A percentile compares a stretch with the other conserved stretches of the same genome.
These are phyloP conservation scores for Labeo catla DNA, from an alignment of 2,113 vertebrate species.

Conservation along the genomic window DNA sequence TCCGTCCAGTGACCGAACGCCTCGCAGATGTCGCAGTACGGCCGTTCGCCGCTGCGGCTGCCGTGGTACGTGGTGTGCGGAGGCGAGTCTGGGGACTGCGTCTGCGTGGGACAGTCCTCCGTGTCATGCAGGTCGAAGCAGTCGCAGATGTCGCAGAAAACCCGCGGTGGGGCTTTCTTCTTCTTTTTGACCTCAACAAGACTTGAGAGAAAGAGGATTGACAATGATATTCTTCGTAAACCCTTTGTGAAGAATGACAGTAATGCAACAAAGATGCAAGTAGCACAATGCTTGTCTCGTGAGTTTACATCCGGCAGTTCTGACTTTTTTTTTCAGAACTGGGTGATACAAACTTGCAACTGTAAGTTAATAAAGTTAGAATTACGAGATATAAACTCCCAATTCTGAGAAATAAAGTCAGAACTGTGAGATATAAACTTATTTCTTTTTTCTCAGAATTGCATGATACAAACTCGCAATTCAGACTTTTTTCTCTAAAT, in stretches of 20 bases:
- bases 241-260: not conserved
- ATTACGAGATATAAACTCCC: no score
- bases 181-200: constrained; percentile 73
- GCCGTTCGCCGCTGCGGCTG: constrained; percentile 82
- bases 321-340: no score
- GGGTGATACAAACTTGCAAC: no score
- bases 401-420: no score
- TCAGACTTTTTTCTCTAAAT: no score
- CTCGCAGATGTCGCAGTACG: constrained; percentile 96
- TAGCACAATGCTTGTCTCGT: not conserved
- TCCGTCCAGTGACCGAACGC: constrained; percentile 91
- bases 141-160: constrained; percentile 98
- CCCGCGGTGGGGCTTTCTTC: constrained; percentile 85
- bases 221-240: not conserved
- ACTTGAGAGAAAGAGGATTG: constrained; percentile 26
- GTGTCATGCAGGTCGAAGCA: constrained; percentile 96
- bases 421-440: no score
- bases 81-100: constrained; percentile 86
- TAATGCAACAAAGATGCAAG: not conserved
- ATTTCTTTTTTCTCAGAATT: no score
- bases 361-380: no score
- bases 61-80: constrained; percentile 89
- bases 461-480: no score
- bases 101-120: constrained; percentile 95
- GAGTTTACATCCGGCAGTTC: no score